Conservation (phyloP, 2,797 vertebrate genomes). For the Hemibagrus guttatus region DNA sequence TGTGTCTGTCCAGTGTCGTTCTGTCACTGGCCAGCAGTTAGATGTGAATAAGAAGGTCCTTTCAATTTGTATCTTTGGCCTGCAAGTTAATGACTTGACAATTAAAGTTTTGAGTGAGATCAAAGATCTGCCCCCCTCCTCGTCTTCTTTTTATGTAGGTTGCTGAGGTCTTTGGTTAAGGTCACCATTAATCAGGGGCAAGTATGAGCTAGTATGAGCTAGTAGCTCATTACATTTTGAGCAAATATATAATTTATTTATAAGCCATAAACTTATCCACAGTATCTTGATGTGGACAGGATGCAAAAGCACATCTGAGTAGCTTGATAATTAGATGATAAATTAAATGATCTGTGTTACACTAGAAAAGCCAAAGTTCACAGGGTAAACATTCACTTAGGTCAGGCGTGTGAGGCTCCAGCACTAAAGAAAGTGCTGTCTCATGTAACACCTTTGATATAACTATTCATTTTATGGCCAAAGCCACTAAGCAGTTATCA, state of each 20-base stretch:
- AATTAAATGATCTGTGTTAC: neutral
- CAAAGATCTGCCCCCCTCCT: constrained; percentile 13
- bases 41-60: constrained; percentile 9
- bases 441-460: neutral
- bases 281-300: neutral
- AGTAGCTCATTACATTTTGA: neutral
- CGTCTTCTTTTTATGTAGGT: neutral
- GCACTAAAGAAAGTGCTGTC: neutral
- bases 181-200: neutral
- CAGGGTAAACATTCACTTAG: neutral
- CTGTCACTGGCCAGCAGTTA: neutral
- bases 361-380: neutral
- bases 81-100: constrained; percentile 25
- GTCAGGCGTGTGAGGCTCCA: neutral
- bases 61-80: constrained; percentile 9
- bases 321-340: neutral
- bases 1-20: neutral
- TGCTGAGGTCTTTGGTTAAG: neutral
- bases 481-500: neutral
- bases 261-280: neutral
- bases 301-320: neutral
- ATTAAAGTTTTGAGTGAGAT: neutral
- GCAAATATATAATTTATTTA: neutral
- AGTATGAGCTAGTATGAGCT: neutral
- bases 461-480: neutral